Base-by-base conservation (phyloP, 2,797 vertebrate genomes). In the Enteromius paludinosus region DNA sequence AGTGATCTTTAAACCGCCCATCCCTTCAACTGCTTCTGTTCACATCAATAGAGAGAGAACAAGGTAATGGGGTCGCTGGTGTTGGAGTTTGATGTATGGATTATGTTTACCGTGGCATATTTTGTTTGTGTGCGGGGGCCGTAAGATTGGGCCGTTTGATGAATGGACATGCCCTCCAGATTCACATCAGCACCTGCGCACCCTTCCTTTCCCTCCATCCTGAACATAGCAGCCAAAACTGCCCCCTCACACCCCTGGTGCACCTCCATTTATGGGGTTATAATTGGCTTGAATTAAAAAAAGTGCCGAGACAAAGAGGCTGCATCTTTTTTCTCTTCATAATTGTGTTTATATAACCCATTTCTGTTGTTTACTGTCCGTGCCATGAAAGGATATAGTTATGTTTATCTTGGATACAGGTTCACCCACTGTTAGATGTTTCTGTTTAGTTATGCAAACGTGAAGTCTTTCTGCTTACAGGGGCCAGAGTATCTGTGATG, bases 81-180 rank as follows among this genome's bases (percentile, higher is more conserved):
- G 94, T 91, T 92, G 91, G 84, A 52, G 45, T 87, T 90, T 94
- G 93, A 93, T 96, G 87, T 95, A 95, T 97, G 95, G 96, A 93
- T 95, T 92, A 91, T 95, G 93, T 96, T 97, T 96, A 95, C 93
- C 69, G 9, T 93, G 94, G 92, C 94, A 91, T 93, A 94, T 95
- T 96, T 90, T 92, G 93, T 94, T 95, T 92, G 91, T 73, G 87
- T 93, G 91, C 85, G 88, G 89, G 92, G 93, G 91, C 91, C 87
- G 83, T 90, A 93, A 92, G 91, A 92, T 89, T 81, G 87, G 92
- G 93, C 90, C 87, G 84, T 90, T 92, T 95, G 96, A 97, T 96
- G 93, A 96, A 95, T 95, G 94, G 92, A 94, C 94, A 94, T 92
- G 89, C 90, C 91, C 89, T 88, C 87, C 4, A 79, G 92, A 93